Conservation (phyloP, 2,113 vertebrate genomes). For the Ramphastos sulfuratus region DNA sequence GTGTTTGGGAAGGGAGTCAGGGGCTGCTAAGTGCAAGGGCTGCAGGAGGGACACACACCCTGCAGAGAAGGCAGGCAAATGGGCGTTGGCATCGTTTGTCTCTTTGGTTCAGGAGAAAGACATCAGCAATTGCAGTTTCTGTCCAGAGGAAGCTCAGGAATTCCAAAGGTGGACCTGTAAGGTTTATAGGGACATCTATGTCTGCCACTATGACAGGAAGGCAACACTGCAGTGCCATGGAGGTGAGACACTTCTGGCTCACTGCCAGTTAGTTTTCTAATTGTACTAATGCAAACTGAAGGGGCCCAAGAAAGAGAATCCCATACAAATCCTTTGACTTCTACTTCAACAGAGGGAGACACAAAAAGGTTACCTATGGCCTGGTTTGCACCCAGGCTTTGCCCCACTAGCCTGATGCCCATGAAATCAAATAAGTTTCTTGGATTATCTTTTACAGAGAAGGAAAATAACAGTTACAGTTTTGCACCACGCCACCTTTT, state of each 20-base stretch:
- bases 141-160: background rate
- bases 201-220: background rate
- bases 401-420: background rate
- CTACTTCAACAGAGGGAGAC: background rate
- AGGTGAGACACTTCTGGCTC: background rate
- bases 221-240: background rate
- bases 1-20: background rate
- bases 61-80: background rate
- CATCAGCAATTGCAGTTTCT: fast-evolving
- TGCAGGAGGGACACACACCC: background rate
- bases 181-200: background rate
- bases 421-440: background rate
- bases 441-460: background rate
- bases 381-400: background rate
- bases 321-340: background rate
- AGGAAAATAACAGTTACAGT: background rate
- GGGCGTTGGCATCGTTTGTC: background rate
- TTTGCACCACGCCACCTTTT: background rate
- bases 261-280: background rate
- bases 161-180: fast-evolving
- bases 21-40: background rate
- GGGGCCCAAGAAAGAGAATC: background rate
- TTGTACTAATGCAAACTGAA: background rate
- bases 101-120: background rate
- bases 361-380: background rate